Percentiles rank a stretch among this genome's conserved stretches.
Conservation (phyloP, 2,888 invertebrate species). For the Cybosia mesomella region DNA sequence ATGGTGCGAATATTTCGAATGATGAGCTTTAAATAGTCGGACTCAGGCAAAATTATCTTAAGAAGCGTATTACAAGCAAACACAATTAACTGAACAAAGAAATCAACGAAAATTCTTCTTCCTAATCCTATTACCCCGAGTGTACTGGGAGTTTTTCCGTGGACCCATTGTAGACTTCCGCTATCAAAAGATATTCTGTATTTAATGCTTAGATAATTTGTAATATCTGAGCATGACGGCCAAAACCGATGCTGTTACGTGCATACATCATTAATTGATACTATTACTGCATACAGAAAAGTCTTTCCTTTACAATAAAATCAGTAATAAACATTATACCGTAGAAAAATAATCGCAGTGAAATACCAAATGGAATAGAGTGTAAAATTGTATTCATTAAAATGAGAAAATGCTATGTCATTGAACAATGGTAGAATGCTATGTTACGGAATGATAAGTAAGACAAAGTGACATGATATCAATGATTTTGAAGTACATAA, state of each 20-base stretch:
- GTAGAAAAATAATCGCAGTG: too few relatives aligned
- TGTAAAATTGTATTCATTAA: too few relatives aligned
- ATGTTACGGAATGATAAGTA: neutral
- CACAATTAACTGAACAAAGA: constrained; percentile 3
- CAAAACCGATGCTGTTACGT: neutral
- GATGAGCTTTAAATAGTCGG: neutral
- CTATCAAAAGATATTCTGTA: neutral
- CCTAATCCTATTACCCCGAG: constrained; percentile 1
- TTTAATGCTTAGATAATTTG: neutral
- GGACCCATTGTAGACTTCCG: neutral
- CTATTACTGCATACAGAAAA: neutral
- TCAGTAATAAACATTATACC: too few relatives aligned
- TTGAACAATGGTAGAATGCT: too few relatives aligned
- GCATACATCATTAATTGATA: neutral
- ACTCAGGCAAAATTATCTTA: constrained; percentile 2
- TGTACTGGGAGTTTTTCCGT: constrained; percentile 1
- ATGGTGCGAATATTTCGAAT: neutral
- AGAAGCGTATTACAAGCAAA: constrained; percentile 1
- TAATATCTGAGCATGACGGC: neutral
- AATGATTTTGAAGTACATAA: neutral
- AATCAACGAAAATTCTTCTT: neutral
- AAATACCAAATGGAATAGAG: too few relatives aligned
- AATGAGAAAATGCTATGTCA: too few relatives aligned
- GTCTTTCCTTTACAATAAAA: neutral
- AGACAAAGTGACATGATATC: neutral